phyloP scores from a whole-genome alignment of 2,113 vertebrate genomes.

The Mesoclemmys tuberculata region DNA sequence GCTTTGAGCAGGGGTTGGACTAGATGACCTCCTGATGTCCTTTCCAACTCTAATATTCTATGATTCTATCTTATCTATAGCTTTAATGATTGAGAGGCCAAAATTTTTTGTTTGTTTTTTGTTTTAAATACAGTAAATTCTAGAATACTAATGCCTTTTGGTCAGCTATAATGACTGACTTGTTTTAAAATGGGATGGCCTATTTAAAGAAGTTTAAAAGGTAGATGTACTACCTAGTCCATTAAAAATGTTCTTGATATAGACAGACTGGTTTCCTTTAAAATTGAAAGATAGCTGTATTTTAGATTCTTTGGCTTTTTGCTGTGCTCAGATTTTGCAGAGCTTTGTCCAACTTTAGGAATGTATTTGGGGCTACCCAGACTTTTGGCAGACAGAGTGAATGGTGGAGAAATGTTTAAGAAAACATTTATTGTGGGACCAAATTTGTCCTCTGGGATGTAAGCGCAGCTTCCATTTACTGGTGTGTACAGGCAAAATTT shows the following conservation, averaged over 20 bases:
- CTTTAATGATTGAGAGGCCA: neutral
- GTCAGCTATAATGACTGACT: neutral
- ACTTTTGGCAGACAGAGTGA: neutral
- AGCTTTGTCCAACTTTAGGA: neutral
- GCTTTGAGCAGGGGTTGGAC: no score
- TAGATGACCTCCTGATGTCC: no score
- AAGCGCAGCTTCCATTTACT: neutral
- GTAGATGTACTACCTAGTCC: neutral
- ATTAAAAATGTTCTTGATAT: neutral
- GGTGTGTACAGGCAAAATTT: neutral
- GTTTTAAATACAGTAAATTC: neutral
- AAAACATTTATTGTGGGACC: neutral
- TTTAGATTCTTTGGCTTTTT: neutral
- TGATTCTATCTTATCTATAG: neutral
- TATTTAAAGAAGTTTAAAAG: conserved; percentile 10
- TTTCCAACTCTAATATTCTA: no score
- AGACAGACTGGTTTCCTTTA: neutral
- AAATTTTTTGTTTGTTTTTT: neutral
- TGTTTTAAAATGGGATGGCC: neutral
- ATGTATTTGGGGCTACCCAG: neutral
- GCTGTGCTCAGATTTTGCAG: neutral
- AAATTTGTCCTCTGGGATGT: neutral
- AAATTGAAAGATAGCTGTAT: neutral
- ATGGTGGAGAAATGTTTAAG: neutral
- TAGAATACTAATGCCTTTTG: neutral